Conservation (phyloP, 2,113 vertebrate genomes). For the Phoenicopterus ruber region DNA sequence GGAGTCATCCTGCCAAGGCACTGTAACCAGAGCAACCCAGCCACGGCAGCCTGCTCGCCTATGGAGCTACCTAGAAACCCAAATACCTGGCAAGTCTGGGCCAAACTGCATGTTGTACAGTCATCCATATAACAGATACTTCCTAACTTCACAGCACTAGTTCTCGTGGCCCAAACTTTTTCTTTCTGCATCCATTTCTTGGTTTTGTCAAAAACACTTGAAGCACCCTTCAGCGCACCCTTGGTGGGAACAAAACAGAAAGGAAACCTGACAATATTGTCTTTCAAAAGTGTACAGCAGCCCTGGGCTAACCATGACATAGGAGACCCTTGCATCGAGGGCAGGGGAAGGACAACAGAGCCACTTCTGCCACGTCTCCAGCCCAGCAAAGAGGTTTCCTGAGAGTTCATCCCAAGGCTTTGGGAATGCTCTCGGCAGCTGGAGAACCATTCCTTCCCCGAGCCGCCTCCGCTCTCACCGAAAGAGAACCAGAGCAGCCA, state of each 20-base stretch:
- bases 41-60: background rate
- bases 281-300: background rate
- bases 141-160: background rate
- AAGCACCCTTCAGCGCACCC: background rate
- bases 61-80: background rate
- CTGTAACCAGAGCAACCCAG: background rate
- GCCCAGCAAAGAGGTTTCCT: background rate
- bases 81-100: slow-evolving; percentile 11
- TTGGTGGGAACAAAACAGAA: background rate
- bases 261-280: background rate
- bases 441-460: background rate
- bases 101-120: background rate
- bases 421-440: background rate
- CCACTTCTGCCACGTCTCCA: background rate
- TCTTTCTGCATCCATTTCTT: background rate
- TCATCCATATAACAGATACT: background rate
- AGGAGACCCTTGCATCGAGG: background rate
- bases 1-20: background rate
- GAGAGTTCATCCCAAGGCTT: background rate
- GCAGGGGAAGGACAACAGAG: background rate
- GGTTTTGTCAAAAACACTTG: background rate
- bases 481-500: background rate
- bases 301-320: rapidly evolving
- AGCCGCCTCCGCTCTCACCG: background rate
- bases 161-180: background rate